phyloP scores from a whole-genome alignment of 2,797 vertebrate genomes.

The Spatula versicolor region DNA sequence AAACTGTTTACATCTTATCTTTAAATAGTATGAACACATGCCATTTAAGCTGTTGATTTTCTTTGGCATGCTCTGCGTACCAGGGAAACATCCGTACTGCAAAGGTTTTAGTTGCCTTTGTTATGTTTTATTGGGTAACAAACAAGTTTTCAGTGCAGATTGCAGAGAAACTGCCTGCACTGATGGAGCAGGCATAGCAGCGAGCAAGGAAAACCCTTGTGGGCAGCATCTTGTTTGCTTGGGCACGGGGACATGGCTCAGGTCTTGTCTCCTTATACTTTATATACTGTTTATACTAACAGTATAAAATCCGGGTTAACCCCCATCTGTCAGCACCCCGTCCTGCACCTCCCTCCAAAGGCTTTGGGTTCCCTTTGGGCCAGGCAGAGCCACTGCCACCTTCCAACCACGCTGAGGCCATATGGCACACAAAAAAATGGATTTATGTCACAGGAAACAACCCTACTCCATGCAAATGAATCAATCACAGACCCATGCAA shows the following conservation, averaged over 20 bases:
- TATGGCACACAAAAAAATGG: not conserved
- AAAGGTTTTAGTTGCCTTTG: not conserved
- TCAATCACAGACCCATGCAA: not conserved
- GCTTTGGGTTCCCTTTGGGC: not conserved
- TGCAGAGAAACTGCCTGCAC: not conserved
- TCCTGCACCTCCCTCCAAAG: not conserved
- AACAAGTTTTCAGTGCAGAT: not conserved
- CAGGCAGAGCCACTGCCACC: not conserved
- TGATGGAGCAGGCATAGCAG: not conserved
- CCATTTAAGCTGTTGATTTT: not conserved
- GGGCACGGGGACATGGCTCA: not conserved
- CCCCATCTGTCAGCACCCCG: not conserved
- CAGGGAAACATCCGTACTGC: not conserved
- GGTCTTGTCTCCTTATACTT: not conserved
- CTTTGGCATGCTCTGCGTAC: not conserved
- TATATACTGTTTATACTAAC: not conserved
- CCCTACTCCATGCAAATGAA: not conserved
- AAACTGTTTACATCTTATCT: not conserved
- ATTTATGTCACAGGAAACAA: not conserved
- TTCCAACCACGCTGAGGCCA: not conserved
- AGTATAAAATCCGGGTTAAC: not conserved
- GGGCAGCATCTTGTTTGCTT: not conserved
- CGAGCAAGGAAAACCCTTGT: not conserved
- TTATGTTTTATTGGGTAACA: not conserved
- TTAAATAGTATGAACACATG: not conserved